Conservation (phyloP, 2,113 vertebrate genomes). For the Sapajus apella region DNA sequence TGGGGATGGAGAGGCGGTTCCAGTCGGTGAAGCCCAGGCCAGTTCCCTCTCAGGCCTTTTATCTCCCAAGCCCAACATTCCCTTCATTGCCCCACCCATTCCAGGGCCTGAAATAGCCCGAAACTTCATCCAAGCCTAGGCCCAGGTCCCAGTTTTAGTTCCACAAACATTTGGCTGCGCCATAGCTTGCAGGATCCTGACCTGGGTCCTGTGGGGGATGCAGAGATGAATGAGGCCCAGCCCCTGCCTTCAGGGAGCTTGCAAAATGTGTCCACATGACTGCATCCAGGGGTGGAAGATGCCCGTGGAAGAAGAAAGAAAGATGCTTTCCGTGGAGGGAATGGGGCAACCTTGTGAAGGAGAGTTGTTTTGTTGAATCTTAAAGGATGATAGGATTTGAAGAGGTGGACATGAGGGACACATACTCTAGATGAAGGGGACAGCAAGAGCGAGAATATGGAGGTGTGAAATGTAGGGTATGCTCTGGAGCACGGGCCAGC, state of each 20-base stretch:
- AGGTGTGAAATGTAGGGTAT: not conserved
- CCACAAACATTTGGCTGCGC: constrained; percentile 47
- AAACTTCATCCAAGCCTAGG: constrained; percentile 52
- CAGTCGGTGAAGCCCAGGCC: not conserved
- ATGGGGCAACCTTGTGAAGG: not conserved
- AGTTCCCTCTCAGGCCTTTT: not conserved
- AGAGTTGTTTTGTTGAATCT: not conserved
- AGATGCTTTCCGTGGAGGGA: not conserved
- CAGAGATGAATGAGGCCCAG: not conserved
- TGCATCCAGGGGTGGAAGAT: not conserved
- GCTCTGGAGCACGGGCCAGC: not conserved
- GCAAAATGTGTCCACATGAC: not conserved
- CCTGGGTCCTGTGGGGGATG: not conserved
- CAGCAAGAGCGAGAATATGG: not conserved
- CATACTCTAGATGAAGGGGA: not conserved
- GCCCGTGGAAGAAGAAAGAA: not conserved
- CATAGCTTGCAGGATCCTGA: not conserved
- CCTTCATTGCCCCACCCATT: not conserved
- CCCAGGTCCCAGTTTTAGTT: constrained; percentile 57
- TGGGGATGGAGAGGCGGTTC: not conserved
- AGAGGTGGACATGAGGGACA: not conserved
- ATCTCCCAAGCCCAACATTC: constrained; percentile 2
- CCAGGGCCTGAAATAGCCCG: constrained; percentile 68
- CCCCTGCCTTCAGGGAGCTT: constrained; percentile 43
- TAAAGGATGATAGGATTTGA: not conserved